These are phyloP conservation scores for Erebia palarica DNA, from an alignment of 2,888 invertebrate species.

Conservation along the genomic window DNA sequence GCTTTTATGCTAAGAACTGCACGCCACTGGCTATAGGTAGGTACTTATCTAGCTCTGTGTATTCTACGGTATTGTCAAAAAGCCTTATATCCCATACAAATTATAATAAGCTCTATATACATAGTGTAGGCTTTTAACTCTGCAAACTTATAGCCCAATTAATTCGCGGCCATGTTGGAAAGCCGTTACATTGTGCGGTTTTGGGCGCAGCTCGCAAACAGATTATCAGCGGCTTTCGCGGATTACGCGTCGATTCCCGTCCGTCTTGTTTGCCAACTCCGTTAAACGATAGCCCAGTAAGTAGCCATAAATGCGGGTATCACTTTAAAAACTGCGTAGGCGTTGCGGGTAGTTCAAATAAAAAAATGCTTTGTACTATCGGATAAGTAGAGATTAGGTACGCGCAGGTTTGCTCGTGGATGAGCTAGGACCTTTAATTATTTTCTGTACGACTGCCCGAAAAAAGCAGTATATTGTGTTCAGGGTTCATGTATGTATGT, in stretches of 20 bases:
- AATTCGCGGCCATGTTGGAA: constrained; percentile 25
- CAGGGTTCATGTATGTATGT: too few species aligned
- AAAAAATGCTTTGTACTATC: background rate
- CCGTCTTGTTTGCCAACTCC: constrained; percentile 32
- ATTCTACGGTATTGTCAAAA: background rate
- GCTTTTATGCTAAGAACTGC: too few species aligned
- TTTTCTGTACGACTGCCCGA: too few species aligned
- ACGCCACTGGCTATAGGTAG: too few species aligned
- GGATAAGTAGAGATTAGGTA: background rate
- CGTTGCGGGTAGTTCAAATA: constrained; percentile 1
- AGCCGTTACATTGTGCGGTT: constrained; percentile 16
- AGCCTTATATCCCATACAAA: background rate
- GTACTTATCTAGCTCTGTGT: too few species aligned
- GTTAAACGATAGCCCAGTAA: constrained; percentile 6
- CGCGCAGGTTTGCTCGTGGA: too few species aligned
- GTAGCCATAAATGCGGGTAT: background rate
- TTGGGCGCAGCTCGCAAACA: constrained; percentile 24
- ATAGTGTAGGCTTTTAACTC: constrained; percentile 21
- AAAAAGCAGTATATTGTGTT: too few species aligned
- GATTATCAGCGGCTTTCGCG: constrained; percentile 31
- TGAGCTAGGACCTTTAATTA: too few species aligned
- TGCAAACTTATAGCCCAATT: constrained; percentile 33
- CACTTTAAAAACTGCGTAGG: background rate
- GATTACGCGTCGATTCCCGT: constrained; percentile 17
- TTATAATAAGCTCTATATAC: background rate